Base-by-base conservation (phyloP, 2,888 invertebrate species). In the Coelinius sp. region DNA sequence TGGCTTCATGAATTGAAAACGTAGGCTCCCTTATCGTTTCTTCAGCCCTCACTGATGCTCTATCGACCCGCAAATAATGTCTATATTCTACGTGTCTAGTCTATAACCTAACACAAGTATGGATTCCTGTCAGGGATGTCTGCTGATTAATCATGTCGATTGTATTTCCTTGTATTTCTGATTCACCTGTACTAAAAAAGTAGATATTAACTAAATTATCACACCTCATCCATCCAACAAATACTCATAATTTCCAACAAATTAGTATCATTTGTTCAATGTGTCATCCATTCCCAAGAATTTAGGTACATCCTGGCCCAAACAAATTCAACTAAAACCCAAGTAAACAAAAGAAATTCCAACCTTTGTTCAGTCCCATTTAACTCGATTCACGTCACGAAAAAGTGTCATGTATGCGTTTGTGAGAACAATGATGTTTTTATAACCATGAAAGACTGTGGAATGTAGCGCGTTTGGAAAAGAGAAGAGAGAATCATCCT, bases 391-490 rank as follows among this genome's bases (percentile, higher is more conserved):
- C 38, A 38, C 12, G 24, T 63, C 22, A 7, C 62, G 6, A 41
- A 52, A 52, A 53, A 53, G 53, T 53, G 53, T 22, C 53, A 53
- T 53, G 59, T 59, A 35, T 35, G 59, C 31, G 59, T 52, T 35
- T 41, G 24, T 44, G 41, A 12, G 70, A 59, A 68, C 68, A 65
- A 70, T 73, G 56, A 67, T 38, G 38, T 75, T 73, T 75, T 74
- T 73, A 72, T 63, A 68, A 70, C 65, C 65, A 49, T 20, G 31
- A 31, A 20, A 20, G 17, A 20, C 35, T 12, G n/a, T n/a, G 35
- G 35, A 59, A 59, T 59, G 46, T 49, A 31, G 25, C 66, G 46
- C 62, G 17, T 52, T 46, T 35, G 52, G 52, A 65, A 14, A 56
- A 46, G 49, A 46, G 25, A 56, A 46, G 49, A 46, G 25, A 52